Evolutionary conservation across 2,797 vertebrate genomes (phyloP).

Genomic region (Aeoliscus strigatus): DNA sequence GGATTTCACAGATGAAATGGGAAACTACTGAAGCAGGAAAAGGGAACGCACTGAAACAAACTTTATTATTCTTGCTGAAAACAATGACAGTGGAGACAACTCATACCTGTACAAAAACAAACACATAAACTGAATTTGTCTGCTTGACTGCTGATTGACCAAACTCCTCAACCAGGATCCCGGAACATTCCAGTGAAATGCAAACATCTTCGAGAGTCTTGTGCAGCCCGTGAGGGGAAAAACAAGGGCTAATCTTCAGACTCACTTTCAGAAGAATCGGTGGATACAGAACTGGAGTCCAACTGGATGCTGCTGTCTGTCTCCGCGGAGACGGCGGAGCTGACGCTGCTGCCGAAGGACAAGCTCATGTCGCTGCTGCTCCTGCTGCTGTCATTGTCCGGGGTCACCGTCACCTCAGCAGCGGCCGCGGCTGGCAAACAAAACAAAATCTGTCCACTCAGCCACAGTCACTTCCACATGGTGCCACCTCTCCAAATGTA

Average conservation of each 20-base stretch:
- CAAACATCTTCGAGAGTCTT: neutral
- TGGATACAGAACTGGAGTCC: conserved; percentile 28
- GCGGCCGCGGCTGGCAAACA: conserved; percentile 25
- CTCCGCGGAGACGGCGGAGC: conserved; percentile 51
- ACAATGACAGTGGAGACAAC: conserved; percentile 29
- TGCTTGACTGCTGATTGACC: conserved; percentile 5
- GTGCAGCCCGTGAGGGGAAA: neutral
- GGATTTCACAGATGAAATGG: too few relatives aligned
- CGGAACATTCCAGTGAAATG: neutral
- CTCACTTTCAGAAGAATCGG: conserved; percentile 30
- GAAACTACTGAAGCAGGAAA: neutral
- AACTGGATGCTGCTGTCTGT: conserved; percentile 48
- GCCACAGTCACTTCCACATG: neutral
- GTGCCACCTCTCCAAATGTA: too few relatives aligned
- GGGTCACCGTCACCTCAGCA: conserved; percentile 55
- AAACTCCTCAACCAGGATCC: conserved; percentile 6
- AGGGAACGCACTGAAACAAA: conserved; percentile 31
- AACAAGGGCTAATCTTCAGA: conserved; percentile 34
- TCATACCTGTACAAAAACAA: conserved; percentile 21
- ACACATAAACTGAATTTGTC: conserved; percentile 7
- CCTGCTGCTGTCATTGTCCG: conserved; percentile 51
- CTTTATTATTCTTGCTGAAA: conserved; percentile 54
- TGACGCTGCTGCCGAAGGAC: conserved; percentile 48
- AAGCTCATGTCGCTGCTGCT: conserved; percentile 28
- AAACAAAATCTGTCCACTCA: neutral